phyloP scores from a whole-genome alignment of 2,797 vertebrate genomes.

The Fundulus diaphanus region DNA sequence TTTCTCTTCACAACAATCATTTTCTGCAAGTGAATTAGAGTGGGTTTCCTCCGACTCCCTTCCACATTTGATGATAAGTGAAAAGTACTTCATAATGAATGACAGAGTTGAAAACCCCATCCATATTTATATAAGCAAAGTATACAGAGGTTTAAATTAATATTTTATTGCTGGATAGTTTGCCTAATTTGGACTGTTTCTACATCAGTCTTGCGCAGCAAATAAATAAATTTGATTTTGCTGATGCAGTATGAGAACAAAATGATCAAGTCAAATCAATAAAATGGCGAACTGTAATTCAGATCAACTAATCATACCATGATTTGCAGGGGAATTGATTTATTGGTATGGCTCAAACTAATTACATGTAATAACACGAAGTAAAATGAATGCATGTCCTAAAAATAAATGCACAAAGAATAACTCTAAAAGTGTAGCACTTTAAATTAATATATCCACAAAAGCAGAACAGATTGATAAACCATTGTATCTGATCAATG shows the following conservation, averaged over 20 bases:
- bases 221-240: background rate
- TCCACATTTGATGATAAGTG: no score
- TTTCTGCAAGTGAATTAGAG: background rate
- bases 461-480: slow-evolving; percentile 74
- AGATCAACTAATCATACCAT: background rate
- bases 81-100: no score
- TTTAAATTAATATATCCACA: slow-evolving; percentile 56
- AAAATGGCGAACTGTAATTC: background rate
- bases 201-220: background rate
- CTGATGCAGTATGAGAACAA: background rate
- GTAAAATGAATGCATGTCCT: slow-evolving; percentile 4
- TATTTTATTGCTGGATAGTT: background rate
- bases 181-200: background rate
- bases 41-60: no score
- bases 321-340: slow-evolving; percentile 2
- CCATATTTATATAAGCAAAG: no score
- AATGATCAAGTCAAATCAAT: background rate
- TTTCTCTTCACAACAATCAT: background rate
- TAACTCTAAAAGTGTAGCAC: slow-evolving; percentile 9
- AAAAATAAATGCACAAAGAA: background rate
- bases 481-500: slow-evolving; percentile 62
- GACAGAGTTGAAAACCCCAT: no score
- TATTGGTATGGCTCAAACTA: slow-evolving; percentile 11
- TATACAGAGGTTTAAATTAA: background rate
- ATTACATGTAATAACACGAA: slow-evolving; percentile 13